phyloP scores from a whole-genome alignment of 2,797 vertebrate genomes.

The Todus mexicanus region DNA sequence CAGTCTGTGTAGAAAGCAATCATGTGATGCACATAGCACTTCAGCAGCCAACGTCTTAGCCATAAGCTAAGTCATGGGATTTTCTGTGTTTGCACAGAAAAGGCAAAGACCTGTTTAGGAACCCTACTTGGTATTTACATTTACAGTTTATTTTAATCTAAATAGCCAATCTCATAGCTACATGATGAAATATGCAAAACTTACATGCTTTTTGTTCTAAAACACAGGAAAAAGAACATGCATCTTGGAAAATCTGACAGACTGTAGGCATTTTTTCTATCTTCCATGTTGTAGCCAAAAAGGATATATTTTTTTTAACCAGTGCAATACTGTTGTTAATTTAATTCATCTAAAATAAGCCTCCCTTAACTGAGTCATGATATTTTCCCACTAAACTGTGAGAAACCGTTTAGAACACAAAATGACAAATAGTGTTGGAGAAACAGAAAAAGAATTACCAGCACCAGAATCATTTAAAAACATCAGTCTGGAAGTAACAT shows the following conservation, averaged over 20 bases:
- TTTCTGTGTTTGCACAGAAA: not conserved
- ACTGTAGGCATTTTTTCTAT: not conserved
- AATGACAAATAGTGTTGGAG: not conserved
- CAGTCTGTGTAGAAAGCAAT: not conserved
- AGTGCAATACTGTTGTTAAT: not conserved
- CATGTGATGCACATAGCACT: not conserved
- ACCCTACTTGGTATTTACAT: not conserved
- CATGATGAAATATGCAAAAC: not conserved
- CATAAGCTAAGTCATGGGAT: not conserved
- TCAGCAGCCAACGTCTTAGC: not conserved
- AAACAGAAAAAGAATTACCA: not conserved
- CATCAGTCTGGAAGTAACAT: not conserved
- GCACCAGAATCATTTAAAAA: not conserved
- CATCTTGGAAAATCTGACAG: not conserved
- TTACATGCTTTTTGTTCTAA: not conserved
- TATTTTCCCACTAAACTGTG: not conserved
- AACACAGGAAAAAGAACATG: not conserved
- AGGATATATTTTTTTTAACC: not conserved
- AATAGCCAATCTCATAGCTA: not conserved
- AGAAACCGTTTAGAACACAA: not conserved
- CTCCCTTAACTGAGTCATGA: not conserved
- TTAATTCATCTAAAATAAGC: not conserved
- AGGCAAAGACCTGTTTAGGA: not conserved
- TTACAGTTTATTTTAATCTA: not conserved
- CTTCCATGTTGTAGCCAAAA: not conserved